These are phyloP conservation scores for Acanthurus leucopareius DNA, from an alignment of 2,797 vertebrate genomes.

Conservation along the genomic window DNA sequence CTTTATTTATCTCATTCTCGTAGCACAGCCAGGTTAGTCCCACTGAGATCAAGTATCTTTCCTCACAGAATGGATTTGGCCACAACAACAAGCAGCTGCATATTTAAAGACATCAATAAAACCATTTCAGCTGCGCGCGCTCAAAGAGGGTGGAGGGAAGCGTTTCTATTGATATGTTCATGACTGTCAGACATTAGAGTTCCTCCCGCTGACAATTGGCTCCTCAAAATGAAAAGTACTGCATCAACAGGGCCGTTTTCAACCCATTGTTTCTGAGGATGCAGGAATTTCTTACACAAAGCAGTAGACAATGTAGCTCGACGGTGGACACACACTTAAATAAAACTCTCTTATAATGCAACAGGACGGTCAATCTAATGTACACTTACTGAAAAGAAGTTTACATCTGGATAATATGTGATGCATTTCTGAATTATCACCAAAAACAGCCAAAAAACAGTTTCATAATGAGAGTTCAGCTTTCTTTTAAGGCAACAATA, in stretches of 20 bases:
- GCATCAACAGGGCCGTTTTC: not conserved
- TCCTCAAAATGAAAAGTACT: not conserved
- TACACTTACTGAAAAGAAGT: not conserved
- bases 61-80: not conserved
- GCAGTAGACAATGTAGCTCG: no score
- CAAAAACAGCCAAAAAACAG: no score
- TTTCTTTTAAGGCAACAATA: no score
- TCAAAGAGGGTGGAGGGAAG: no score
- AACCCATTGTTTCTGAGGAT: not conserved
- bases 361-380: not conserved
- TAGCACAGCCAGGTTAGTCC: slow-evolving; percentile 16
- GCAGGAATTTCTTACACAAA: not conserved
- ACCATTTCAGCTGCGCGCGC: not conserved
- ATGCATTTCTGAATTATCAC: no score
- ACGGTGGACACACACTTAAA: no score
- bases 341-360: not conserved
- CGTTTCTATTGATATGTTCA: not conserved
- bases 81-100: slow-evolving; percentile 20
- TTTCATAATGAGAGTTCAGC: no score
- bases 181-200: not conserved
- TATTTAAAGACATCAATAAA: slow-evolving; percentile 18
- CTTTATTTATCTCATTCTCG: slow-evolving; percentile 28
- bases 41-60: slow-evolving; percentile 8
- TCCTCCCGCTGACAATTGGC: slow-evolving; percentile 1
- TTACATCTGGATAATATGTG: not conserved